Conservation (phyloP, 2,113 vertebrate species). For the Thryonomys swinderianus region DNA sequence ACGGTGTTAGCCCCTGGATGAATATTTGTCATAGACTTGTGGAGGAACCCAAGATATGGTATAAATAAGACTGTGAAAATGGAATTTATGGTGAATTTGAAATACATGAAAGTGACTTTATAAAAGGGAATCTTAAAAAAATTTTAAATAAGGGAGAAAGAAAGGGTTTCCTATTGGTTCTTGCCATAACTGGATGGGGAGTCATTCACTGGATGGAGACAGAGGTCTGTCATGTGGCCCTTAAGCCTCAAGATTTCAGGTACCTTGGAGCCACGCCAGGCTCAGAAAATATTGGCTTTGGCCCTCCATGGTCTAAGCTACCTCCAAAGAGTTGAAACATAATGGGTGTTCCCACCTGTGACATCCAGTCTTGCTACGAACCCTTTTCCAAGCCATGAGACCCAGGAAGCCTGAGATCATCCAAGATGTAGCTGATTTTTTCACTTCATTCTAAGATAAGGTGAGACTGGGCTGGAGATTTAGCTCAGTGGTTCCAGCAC, state of each 20-base stretch:
- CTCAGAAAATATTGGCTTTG: constrained; percentile 32
- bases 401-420: background rate
- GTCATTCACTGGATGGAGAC: background rate
- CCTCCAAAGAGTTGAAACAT: background rate
- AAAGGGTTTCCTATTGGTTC: background rate
- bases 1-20: fast-evolving
- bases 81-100: background rate
- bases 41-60: background rate
- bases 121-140: background rate
- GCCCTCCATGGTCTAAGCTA: background rate
- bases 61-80: background rate
- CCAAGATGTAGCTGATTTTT: background rate
- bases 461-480: no score
- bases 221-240: background rate
- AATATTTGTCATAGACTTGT: no score
- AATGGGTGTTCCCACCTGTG: background rate
- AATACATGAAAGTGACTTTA: background rate
- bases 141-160: background rate
- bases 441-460: background rate
- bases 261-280: background rate
- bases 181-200: background rate
- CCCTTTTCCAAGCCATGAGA: background rate
- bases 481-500: no score
- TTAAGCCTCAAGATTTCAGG: background rate
- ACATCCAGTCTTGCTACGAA: no score